These are phyloP conservation scores for Caranx melampygus DNA, from an alignment of 2,113 vertebrate species.

Conservation along the genomic window DNA sequence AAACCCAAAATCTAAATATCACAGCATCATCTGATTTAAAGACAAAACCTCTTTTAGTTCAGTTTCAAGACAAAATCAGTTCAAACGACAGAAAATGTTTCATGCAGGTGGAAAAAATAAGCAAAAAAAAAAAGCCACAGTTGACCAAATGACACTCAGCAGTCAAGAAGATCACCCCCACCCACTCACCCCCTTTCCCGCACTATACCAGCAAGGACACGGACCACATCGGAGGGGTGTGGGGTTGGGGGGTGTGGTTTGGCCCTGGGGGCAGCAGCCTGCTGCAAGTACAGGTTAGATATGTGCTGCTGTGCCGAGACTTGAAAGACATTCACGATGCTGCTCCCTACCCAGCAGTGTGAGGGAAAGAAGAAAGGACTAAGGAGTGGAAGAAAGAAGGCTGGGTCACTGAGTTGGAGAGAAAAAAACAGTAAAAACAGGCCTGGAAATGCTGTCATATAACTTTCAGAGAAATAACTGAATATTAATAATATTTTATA, in stretches of 20 bases:
- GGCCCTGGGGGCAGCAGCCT: conserved; percentile 46
- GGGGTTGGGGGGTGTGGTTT: conserved; percentile 32
- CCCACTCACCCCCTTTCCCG: conserved; percentile 6
- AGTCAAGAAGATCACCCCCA: background rate
- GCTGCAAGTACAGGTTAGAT: conserved; percentile 65
- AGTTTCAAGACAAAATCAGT: conserved; percentile 3
- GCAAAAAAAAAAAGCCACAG: background rate
- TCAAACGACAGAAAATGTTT: background rate
- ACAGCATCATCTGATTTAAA: too few relatives aligned
- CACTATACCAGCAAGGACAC: conserved; percentile 11
- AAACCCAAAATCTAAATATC: too few relatives aligned
- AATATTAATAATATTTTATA: conserved; percentile 44
- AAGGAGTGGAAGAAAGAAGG: conserved; percentile 1
- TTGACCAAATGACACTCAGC: background rate
- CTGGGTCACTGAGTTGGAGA: background rate
- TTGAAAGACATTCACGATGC: conserved; percentile 55
- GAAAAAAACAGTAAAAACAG: conserved; percentile 5
- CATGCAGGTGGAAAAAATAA: background rate
- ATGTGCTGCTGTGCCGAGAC: conserved; percentile 67
- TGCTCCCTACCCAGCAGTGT: conserved; percentile 21
- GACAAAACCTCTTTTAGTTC: background rate
- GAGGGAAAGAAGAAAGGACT: conserved; percentile 8
- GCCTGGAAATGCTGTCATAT: conserved; percentile 23
- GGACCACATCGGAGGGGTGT: conserved; percentile 28
- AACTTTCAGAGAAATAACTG: conserved; percentile 38